Evolutionary conservation across 2,797 vertebrate species (phyloP).

Genomic region (Glyptemys insculpta): DNA sequence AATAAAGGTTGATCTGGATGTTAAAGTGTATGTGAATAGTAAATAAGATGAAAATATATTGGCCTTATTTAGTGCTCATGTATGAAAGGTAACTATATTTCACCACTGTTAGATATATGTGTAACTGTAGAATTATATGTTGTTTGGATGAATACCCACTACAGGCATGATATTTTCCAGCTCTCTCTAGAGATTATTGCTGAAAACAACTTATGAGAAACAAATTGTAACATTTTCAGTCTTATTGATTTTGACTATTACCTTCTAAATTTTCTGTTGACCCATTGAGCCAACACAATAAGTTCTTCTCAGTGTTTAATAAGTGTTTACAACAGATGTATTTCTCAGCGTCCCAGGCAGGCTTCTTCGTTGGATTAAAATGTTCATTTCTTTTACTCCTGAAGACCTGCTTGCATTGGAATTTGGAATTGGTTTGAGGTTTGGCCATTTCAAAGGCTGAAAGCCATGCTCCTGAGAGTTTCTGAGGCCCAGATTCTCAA

Average conservation of each 20-base stretch:
- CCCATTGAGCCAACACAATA: slow-evolving; percentile 36
- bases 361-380: slow-evolving; percentile 50
- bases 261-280: slow-evolving; percentile 51
- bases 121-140: neutral
- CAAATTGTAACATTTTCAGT: neutral
- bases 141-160: neutral
- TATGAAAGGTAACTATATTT: neutral
- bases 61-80: neutral
- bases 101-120: neutral
- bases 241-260: slow-evolving; percentile 40
- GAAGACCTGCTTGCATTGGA: slow-evolving; percentile 33
- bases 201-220: neutral
- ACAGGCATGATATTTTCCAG: neutral
- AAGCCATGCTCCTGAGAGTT: neutral
- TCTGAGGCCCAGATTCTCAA: neutral
- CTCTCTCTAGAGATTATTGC: neutral
- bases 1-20: neutral
- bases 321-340: slow-evolving; percentile 59
- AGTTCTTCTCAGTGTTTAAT: slow-evolving; percentile 54
- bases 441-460: slow-evolving; percentile 11
- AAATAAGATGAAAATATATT: neutral
- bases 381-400: slow-evolving; percentile 65
- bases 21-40: neutral
- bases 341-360: slow-evolving; percentile 39
- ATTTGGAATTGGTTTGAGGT: slow-evolving; percentile 22